Percentiles rank a stretch among this genome's conserved stretches.
These are phyloP conservation scores for Atherix ibis DNA, from an alignment of 2,888 invertebrate species.

Conservation along the genomic window DNA sequence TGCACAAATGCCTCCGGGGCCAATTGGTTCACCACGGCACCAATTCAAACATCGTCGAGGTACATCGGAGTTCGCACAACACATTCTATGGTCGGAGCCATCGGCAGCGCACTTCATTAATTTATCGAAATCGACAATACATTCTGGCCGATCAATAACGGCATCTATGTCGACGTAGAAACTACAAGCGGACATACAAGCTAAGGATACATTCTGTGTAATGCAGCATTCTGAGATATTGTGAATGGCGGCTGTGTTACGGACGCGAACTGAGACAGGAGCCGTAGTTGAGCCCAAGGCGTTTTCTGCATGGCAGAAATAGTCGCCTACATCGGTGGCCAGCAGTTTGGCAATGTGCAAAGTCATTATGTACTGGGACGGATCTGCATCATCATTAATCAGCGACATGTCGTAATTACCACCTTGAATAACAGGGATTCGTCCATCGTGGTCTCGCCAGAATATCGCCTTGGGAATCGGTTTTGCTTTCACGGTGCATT, in stretches of 20 bases:
- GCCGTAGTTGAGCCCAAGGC: slow-evolving; percentile 57
- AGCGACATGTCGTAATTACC: slow-evolving; percentile 55
- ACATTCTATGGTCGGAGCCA: slow-evolving; percentile 66
- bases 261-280: slow-evolving; percentile 55
- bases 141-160: slow-evolving; percentile 64
- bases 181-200: slow-evolving; percentile 70
- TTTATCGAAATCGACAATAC: slow-evolving; percentile 69
- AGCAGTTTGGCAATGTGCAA: slow-evolving; percentile 56
- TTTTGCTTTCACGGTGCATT: slow-evolving; percentile 62
- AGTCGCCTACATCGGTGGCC: slow-evolving; percentile 58
- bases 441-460: slow-evolving; percentile 61
- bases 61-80: slow-evolving; percentile 66
- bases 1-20: slow-evolving; percentile 47
- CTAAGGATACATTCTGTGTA: slow-evolving; percentile 59
- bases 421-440: slow-evolving; percentile 60
- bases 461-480: slow-evolving; percentile 69
- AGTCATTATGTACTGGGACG: slow-evolving; percentile 56
- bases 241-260: slow-evolving; percentile 44
- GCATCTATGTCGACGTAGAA: slow-evolving; percentile 71
- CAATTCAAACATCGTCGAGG: slow-evolving; percentile 69
- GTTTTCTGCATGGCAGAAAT: slow-evolving; percentile 74
- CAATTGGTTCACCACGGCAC: slow-evolving; percentile 62
- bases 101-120: slow-evolving; percentile 74
- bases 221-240: slow-evolving; percentile 69
- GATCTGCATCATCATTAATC: slow-evolving; percentile 43